phyloP scores from a whole-genome alignment of 2,113 vertebrate genomes.

The Corapipo altera region DNA sequence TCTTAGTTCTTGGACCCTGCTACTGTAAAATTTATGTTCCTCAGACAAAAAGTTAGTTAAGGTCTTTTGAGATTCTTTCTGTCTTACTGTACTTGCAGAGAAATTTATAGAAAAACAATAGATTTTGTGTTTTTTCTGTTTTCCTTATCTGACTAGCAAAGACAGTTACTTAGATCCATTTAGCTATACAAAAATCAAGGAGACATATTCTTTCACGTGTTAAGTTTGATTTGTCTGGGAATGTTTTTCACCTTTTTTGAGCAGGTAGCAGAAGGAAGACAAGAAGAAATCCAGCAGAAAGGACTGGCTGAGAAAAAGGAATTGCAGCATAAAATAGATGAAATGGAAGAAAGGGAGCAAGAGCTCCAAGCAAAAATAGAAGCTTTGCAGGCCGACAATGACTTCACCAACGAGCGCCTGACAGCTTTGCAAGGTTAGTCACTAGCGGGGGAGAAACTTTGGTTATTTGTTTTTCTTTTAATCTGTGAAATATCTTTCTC shows the following conservation, averaged over 20 bases:
- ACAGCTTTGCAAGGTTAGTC: constrained; percentile 91
- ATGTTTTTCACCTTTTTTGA: background rate
- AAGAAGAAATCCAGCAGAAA: constrained; percentile 94
- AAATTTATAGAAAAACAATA: background rate
- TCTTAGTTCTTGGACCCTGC: background rate
- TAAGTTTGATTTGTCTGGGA: background rate
- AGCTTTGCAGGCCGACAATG: constrained; percentile 96
- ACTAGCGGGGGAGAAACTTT: constrained; percentile 39
- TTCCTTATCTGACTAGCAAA: background rate
- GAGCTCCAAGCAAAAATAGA: constrained; percentile 97
- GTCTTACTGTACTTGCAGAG: background rate
- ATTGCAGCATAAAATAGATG: constrained; percentile 90
- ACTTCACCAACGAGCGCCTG: constrained; percentile 97
- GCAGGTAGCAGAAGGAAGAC: constrained; percentile 88
- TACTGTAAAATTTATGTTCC: background rate
- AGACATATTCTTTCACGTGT: background rate
- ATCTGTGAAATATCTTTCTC: constrained; percentile 80
- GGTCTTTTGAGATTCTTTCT: background rate
- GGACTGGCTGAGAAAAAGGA: constrained; percentile 91
- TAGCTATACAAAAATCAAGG: background rate
- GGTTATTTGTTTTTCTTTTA: constrained; percentile 63
- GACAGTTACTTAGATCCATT: accelerated
- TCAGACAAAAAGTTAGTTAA: background rate
- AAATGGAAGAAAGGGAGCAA: constrained; percentile 99
- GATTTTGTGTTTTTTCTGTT: background rate